phyloP scores from a whole-genome alignment of 2,888 invertebrate species.

The Drosophila meridiana region DNA sequence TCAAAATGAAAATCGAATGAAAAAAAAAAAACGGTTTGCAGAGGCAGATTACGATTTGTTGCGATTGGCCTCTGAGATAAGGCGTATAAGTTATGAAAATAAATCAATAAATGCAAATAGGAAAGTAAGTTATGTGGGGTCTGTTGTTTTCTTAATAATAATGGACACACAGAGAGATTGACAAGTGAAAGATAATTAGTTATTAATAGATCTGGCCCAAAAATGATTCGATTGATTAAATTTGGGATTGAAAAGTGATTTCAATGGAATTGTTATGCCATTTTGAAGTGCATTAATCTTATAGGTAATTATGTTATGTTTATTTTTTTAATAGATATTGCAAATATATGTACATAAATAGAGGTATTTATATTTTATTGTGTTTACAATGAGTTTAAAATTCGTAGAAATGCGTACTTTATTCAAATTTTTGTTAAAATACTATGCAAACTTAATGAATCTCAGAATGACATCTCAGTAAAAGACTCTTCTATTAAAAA shows the following conservation, averaged over 20 bases:
- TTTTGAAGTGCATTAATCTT: background rate
- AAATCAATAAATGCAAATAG: slow-evolving; percentile 7
- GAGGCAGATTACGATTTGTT: slow-evolving; percentile 66
- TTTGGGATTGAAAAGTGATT: background rate
- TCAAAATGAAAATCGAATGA: slow-evolving; percentile 61
- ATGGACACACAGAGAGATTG: slow-evolving; percentile 18
- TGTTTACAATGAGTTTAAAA: no score
- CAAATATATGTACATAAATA: no score
- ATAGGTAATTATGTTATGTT: no score
- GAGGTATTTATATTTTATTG: no score
- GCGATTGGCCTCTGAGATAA: slow-evolving; percentile 57
- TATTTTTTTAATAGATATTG: background rate
- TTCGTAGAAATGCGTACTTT: no score
- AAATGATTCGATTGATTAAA: background rate
- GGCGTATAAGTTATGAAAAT: slow-evolving; percentile 24
- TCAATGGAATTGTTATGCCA: background rate
- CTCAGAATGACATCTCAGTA: no score
- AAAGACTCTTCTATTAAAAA: no score
- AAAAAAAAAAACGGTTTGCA: slow-evolving; percentile 36
- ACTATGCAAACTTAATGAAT: no score
- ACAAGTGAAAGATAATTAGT: slow-evolving; percentile 50
- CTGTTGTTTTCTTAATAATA: background rate
- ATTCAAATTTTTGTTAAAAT: no score
- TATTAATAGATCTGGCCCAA: slow-evolving; percentile 22
- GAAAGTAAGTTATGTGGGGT: background rate